Evolutionary conservation across 1,140 invertebrate genomes (phyloP), one percentile per base, ranked within the genome.

Genomic region (Brachystomella parvula): DNA sequence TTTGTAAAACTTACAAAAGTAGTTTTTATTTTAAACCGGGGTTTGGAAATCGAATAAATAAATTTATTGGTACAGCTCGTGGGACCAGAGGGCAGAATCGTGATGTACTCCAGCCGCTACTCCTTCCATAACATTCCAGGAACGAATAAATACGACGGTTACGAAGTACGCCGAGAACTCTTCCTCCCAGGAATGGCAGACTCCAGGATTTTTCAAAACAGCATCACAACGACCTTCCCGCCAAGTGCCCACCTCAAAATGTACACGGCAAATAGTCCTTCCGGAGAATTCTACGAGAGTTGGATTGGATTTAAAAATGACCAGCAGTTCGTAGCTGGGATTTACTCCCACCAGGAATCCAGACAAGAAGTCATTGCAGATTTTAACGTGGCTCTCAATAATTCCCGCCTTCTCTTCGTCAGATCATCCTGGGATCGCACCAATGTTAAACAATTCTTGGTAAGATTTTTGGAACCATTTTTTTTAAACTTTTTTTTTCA

Each of bases 111-210:
- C 9, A 62, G 33, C 60, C n/a, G 28, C 31, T 47, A 62, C 19
- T 12, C 26, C 24, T 62, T 44, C 60, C 33, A 60, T 31, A 19
- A 9, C 28, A 6, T 62, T 28, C 60, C 60, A 6, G 33, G 35
- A 3, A 44, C 30, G 21, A 62, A 3, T 24, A 44, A 28, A 12
- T 24, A 12, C 2, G 59, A 62, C 39, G 68, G 63, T 35, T 65
- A 56, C 28, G 68, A 70, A 33, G 33, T 70, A n/a, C 59, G 66
- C 2, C 35, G 65, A 26, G 64, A 73, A 44, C 24, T 67, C 21
- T 53, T 39, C 17, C 47, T 70, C 0, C 71, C 71, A 35, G 71
- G 71, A 35, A 70, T 70, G 69, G 68, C 49, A 33, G 66, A 70
- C 32, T 49, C 59, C 19, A 59, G 66, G 19, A 66, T 68, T 31